Evolutionary conservation across 2,113 vertebrate genomes (phyloP).

Genomic region (Plecotus auritus): DNA sequence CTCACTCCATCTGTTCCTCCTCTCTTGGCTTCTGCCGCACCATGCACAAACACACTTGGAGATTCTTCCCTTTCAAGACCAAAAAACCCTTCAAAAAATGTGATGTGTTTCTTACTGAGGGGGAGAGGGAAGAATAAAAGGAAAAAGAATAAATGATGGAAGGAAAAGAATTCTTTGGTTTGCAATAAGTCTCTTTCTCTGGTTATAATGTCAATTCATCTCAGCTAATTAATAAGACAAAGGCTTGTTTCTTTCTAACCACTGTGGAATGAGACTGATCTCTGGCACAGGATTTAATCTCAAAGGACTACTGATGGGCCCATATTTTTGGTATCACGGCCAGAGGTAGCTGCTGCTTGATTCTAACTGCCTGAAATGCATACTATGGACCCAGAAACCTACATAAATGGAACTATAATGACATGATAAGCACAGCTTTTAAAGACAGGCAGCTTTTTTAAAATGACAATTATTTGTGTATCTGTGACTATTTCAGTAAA

Average conservation of each 20-base stretch:
- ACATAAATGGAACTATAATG: neutral
- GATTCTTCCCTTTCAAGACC: neutral
- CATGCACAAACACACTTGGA: neutral
- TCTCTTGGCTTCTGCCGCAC: neutral
- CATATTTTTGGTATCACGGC: neutral
- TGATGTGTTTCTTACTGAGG: neutral
- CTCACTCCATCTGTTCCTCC: slow-evolving; percentile 27
- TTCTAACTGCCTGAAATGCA: neutral
- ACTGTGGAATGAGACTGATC: neutral
- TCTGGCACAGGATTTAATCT: neutral
- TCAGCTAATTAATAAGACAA: neutral
- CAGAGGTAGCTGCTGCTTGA: neutral
- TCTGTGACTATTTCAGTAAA: neutral
- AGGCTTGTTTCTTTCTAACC: neutral
- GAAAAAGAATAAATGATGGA: neutral
- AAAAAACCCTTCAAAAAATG: neutral
- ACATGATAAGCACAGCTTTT: neutral
- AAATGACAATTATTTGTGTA: neutral
- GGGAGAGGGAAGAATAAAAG: neutral
- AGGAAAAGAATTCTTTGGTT: neutral
- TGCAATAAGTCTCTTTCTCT: neutral
- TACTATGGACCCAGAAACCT: neutral
- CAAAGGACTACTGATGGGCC: neutral
- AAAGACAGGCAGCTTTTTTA: neutral
- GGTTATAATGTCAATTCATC: neutral